Conservation (phyloP, 2,113 vertebrate genomes). For the Agapornis roseicollis region DNA sequence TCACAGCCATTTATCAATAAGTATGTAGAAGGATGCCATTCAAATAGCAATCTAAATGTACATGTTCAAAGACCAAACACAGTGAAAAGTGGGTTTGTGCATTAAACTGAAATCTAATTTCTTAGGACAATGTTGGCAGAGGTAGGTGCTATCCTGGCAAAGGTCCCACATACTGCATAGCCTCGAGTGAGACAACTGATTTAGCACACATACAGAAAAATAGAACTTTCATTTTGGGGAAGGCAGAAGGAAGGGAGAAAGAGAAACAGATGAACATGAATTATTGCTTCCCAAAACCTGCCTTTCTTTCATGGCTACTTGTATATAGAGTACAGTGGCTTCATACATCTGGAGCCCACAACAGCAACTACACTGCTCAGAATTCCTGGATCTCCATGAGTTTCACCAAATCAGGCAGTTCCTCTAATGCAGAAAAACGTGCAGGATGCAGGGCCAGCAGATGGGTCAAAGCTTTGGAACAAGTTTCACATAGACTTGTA, state of each 20-base stretch:
- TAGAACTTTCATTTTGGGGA: not conserved
- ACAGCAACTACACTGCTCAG: not conserved
- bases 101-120: not conserved
- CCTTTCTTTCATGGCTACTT: not conserved
- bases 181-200: rapidly evolving
- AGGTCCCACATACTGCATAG: not conserved
- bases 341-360: not conserved
- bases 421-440: rapidly evolving
- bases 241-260: not conserved
- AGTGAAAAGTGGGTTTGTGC: not conserved
- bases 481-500: not conserved
- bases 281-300: not conserved
- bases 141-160: not conserved
- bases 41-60: not conserved
- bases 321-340: not conserved
- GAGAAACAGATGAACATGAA: not conserved
- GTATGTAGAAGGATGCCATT: not conserved
- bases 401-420: not conserved
- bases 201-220: not conserved
- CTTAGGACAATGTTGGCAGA: not conserved
- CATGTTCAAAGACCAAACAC: not conserved
- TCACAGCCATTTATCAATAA: not conserved
- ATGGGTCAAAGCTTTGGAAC: not conserved
- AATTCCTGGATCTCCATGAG: rapidly evolving
- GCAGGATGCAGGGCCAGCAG: not conserved